These are phyloP conservation scores for Meiosimyza platycephala DNA, from an alignment of 2,888 invertebrate species.

Conservation along the genomic window DNA sequence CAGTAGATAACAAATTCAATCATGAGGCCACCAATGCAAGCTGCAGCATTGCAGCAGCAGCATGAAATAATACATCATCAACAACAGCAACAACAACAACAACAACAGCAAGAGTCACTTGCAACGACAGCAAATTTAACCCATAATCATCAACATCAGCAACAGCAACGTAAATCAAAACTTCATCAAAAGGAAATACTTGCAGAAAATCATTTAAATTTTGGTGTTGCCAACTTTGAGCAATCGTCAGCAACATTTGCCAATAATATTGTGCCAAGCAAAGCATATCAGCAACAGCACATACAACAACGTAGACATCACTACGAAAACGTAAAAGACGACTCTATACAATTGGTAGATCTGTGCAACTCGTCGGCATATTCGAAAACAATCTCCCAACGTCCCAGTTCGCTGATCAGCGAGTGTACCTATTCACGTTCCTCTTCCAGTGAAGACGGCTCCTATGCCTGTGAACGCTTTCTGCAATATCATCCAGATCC, in stretches of 20 bases:
- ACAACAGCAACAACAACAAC: conserved; percentile 41
- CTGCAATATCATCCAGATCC: conserved; percentile 49
- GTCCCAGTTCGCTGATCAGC: conserved; percentile 38
- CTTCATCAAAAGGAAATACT: conserved; percentile 57
- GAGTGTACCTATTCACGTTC: conserved; percentile 36
- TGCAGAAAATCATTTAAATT: conserved; percentile 59
- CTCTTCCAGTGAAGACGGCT: conserved; percentile 55
- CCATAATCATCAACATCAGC: conserved; percentile 34
- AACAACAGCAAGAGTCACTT: conserved; percentile 35
- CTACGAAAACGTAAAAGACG: conserved; percentile 40
- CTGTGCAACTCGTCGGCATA: conserved; percentile 48
- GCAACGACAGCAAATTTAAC: conserved; percentile 16
- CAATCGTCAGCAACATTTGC: background rate
- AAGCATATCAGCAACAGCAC: conserved; percentile 24
- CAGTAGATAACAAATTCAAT: conserved; percentile 45
- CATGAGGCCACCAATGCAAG: conserved; percentile 62
- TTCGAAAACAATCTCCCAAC: conserved; percentile 30
- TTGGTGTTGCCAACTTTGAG: conserved; percentile 48
- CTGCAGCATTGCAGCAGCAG: conserved; percentile 60
- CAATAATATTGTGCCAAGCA: conserved; percentile 19
- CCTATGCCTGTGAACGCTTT: conserved; percentile 29
- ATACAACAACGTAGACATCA: conserved; percentile 42
- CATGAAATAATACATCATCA: conserved; percentile 52
- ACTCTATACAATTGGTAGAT: conserved; percentile 52
- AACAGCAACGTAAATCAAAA: conserved; percentile 44